phyloP scores from a whole-genome alignment of 2,113 vertebrate species.

The Protobothrops flavoviridis region DNA sequence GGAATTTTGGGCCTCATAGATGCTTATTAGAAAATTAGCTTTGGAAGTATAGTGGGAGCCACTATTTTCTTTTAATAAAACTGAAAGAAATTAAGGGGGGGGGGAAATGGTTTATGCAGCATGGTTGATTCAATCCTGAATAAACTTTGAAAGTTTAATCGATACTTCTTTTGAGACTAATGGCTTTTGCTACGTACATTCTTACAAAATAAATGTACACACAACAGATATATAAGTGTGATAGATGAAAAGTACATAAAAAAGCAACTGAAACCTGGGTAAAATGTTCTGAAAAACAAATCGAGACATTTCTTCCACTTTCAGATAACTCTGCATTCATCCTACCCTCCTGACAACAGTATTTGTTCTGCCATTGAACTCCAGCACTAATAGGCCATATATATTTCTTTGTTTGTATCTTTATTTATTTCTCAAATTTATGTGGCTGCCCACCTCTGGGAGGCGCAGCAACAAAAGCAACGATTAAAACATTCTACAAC shows the following conservation, averaged over 20 bases:
- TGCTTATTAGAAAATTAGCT: slow-evolving; percentile 28
- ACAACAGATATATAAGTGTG: not conserved
- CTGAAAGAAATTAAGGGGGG: slow-evolving; percentile 33
- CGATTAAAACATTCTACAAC: not conserved
- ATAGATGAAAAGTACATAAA: not conserved
- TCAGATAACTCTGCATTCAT: not conserved
- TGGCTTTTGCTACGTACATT: not conserved
- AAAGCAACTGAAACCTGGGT: not conserved
- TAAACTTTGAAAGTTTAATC: slow-evolving; percentile 9
- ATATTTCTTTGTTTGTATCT: not conserved
- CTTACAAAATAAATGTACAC: not conserved
- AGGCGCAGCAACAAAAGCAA: not conserved
- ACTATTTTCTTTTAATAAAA: slow-evolving; percentile 26
- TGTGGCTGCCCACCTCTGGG: not conserved
- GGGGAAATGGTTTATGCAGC: not conserved
- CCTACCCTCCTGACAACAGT: not conserved
- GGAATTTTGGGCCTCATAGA: slow-evolving; percentile 37
- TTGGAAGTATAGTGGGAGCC: slow-evolving; percentile 14
- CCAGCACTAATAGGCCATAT: not conserved
- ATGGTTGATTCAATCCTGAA: not conserved
- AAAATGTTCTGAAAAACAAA: not conserved
- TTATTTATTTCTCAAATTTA: not conserved
- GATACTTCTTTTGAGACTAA: not conserved
- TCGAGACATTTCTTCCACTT: not conserved
- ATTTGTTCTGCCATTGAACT: not conserved